A percentile compares a stretch with the other conserved stretches of the same genome.
These are phyloP conservation scores for Schizothorax lantsangensis DNA, from an alignment of 2,797 vertebrate species.

Conservation along the genomic window DNA sequence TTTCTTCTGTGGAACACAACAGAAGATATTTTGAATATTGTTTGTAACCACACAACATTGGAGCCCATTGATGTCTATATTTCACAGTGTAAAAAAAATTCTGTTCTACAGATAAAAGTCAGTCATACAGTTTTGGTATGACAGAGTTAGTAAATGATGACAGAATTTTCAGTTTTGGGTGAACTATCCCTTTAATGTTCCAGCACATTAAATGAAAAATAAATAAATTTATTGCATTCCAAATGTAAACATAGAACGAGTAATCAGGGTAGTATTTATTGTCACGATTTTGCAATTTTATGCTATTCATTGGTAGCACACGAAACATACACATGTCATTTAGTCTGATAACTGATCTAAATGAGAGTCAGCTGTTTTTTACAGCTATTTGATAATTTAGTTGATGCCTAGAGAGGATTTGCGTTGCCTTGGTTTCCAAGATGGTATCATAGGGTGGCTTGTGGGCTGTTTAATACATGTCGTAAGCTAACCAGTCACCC, in stretches of 20 bases:
- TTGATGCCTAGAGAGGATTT: slow-evolving; percentile 64
- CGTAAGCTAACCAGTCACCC: slow-evolving; percentile 55
- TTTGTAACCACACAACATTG: background rate
- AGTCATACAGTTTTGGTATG: background rate
- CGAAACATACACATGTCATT: slow-evolving; percentile 7
- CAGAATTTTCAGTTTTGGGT: background rate
- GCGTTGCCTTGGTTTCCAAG: slow-evolving; percentile 74
- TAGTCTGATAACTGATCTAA: slow-evolving; percentile 15
- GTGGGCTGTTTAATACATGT: slow-evolving; percentile 60
- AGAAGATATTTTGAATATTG: background rate
- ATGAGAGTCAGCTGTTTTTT: slow-evolving; percentile 41
- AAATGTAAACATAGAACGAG: background rate
- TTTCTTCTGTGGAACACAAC: background rate
- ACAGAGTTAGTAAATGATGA: background rate
- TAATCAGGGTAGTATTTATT: background rate
- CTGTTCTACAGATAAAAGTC: background rate
- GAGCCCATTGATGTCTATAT: background rate
- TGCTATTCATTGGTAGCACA: background rate
- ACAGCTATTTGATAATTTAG: slow-evolving; percentile 57
- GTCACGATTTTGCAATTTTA: background rate
- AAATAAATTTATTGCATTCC: background rate
- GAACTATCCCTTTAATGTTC: background rate
- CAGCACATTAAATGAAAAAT: background rate
- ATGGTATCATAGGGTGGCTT: slow-evolving; percentile 70
- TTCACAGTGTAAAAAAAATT: background rate